Percentiles rank a stretch among this genome's conserved stretches.
Evolutionary conservation across 2,113 vertebrate genomes (phyloP).

Genomic region (Nothoprocta pentlandii): DNA sequence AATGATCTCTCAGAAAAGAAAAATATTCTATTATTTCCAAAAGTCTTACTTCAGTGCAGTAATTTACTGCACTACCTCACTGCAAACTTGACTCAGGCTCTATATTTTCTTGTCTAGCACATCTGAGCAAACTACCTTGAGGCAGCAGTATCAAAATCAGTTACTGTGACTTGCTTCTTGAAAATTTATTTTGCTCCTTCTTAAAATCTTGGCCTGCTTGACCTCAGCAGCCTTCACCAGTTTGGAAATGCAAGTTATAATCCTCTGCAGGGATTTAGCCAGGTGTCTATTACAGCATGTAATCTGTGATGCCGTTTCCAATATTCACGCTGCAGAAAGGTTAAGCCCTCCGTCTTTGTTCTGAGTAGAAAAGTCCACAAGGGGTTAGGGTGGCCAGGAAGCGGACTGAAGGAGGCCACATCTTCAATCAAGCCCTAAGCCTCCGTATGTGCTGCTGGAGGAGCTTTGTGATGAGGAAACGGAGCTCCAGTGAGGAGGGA

Average conservation of each 20-base stretch:
- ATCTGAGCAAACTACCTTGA: slow-evolving; percentile 17
- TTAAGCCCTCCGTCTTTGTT: slow-evolving; percentile 81
- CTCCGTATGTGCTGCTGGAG: slow-evolving; percentile 45
- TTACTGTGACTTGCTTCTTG: slow-evolving; percentile 22
- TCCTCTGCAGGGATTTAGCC: slow-evolving; percentile 79
- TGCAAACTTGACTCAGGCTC: slow-evolving; percentile 62
- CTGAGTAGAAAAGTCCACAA: slow-evolving; percentile 60
- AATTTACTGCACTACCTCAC: slow-evolving; percentile 59
- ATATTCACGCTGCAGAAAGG: slow-evolving; percentile 76
- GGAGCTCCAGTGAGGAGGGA: slow-evolving; percentile 67
- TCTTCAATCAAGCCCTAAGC: slow-evolving; percentile 76
- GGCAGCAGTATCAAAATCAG: not conserved
- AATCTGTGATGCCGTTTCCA: slow-evolving; percentile 80
- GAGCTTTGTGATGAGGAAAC: slow-evolving; percentile 63
- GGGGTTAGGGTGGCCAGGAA: slow-evolving; percentile 48
- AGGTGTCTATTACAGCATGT: slow-evolving; percentile 80
- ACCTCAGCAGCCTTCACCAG: slow-evolving; percentile 75
- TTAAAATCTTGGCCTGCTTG: slow-evolving; percentile 65
- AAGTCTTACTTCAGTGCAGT: not conserved
- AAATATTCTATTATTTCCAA: not conserved
- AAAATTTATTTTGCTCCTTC: slow-evolving; percentile 60
- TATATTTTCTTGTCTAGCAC: slow-evolving; percentile 66
- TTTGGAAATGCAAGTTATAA: slow-evolving; percentile 80
- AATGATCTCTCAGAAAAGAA: slow-evolving; percentile 10
- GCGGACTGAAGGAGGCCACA: slow-evolving; percentile 52